Conservation (phyloP, 2,888 invertebrate species). For the Synanthedon formicaeformis region DNA sequence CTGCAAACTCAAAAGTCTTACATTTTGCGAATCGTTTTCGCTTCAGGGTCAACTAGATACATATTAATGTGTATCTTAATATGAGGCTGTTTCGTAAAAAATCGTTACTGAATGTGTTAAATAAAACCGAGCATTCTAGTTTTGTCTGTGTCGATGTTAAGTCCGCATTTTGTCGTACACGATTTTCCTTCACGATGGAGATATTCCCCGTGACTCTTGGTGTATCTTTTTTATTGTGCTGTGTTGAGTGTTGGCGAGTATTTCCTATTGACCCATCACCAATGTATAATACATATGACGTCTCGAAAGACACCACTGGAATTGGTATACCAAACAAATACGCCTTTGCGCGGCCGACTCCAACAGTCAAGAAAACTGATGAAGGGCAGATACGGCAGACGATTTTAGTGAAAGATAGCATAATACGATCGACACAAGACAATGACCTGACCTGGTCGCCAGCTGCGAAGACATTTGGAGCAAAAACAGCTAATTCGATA, state of each 20-base stretch:
- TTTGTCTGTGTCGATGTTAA: conserved; percentile 10
- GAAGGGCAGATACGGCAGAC: background rate
- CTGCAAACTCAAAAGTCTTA: too few relatives aligned
- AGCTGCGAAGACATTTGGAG: background rate
- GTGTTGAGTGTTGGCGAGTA: conserved; percentile 18
- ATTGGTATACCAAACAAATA: background rate
- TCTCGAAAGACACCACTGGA: background rate
- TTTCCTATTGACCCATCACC: conserved; percentile 21
- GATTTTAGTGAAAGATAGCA: background rate
- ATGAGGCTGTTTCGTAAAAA: conserved; percentile 5
- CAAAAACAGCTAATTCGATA: background rate
- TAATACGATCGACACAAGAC: background rate
- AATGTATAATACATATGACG: background rate
- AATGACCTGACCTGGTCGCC: background rate
- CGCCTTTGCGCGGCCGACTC: background rate
- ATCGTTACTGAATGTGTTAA: conserved; percentile 1
- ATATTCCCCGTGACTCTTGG: background rate
- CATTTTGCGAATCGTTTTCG: conserved; percentile 2
- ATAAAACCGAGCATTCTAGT: conserved; percentile 21
- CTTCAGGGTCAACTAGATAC: conserved; percentile 39
- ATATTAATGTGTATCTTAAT: conserved; percentile 28
- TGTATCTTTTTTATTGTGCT: conserved; percentile 5
- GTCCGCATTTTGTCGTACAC: too few relatives aligned
- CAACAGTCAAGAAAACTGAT: background rate
- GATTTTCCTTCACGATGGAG: background rate